Conservation (phyloP, 1,140 invertebrate genomes). For the Frieseomelitta varia region DNA sequence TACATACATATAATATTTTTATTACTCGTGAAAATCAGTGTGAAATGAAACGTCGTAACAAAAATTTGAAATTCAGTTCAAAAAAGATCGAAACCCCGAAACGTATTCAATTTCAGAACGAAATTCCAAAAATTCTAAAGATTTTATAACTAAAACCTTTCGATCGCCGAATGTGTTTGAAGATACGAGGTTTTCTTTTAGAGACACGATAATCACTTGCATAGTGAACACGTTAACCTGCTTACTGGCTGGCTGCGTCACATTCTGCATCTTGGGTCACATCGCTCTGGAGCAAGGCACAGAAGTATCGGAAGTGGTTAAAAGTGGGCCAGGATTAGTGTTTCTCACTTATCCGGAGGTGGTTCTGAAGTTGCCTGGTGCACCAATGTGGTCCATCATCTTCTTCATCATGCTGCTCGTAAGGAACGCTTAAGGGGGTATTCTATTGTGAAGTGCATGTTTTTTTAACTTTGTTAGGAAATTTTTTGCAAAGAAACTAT, state of each 20-base stretch:
- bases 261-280: slow-evolving; percentile 86
- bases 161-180: slow-evolving; percentile 29
- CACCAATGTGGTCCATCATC: slow-evolving; percentile 84
- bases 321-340: slow-evolving; percentile 86
- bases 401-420: slow-evolving; percentile 87
- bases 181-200: slow-evolving; percentile 69
- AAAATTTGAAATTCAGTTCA: too few relatives aligned
- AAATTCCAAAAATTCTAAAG: too few relatives aligned
- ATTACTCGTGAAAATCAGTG: too few relatives aligned
- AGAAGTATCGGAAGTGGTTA: slow-evolving; percentile 83
- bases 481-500: too few relatives aligned
- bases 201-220: slow-evolving; percentile 86
- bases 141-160: too few relatives aligned
- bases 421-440: slow-evolving; percentile 73
- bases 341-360: slow-evolving; percentile 88
- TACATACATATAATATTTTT: too few relatives aligned
- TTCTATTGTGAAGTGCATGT: too few relatives aligned
- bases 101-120: neutral
- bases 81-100: too few relatives aligned
- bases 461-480: too few relatives aligned
- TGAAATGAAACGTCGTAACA: too few relatives aligned
- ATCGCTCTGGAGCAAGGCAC: slow-evolving; percentile 83
- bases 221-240: slow-evolving; percentile 86
- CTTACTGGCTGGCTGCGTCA: slow-evolving; percentile 85
- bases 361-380: slow-evolving; percentile 85